Percentiles rank a stretch among this genome's conserved stretches.
Evolutionary conservation across 2,888 invertebrate genomes (phyloP).

Genomic region (Saturnia pavonia): DNA sequence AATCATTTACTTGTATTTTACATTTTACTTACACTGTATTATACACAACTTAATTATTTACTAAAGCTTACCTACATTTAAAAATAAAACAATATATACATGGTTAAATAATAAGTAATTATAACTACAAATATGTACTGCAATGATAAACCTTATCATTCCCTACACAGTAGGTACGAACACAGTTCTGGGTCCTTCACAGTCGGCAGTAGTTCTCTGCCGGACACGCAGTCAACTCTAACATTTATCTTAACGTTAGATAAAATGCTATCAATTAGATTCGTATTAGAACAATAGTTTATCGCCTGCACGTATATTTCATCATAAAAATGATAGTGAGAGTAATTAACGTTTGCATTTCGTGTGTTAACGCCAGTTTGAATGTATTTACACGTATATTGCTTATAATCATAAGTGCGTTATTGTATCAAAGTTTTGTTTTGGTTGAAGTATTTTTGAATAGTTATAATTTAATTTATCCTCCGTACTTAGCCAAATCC

Average conservation of each 20-base stretch:
- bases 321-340: conserved; percentile 46
- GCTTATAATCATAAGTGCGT: conserved; percentile 60
- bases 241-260: conserved; percentile 14
- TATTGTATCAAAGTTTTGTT: conserved; percentile 67
- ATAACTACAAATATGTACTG: neutral
- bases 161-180: neutral
- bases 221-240: neutral
- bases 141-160: neutral
- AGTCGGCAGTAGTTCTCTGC: neutral
- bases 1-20: too few species aligned
- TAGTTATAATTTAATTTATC: conserved; percentile 63
- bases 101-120: neutral
- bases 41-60: too few species aligned
- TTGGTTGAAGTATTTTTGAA: conserved; percentile 68
- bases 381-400: conserved; percentile 57
- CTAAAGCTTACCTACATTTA: neutral
- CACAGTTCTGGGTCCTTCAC: neutral
- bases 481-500: conserved; percentile 57
- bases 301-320: conserved; percentile 19
- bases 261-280: conserved; percentile 18
- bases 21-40: too few species aligned
- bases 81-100: neutral
- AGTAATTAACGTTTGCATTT: conserved; percentile 40
- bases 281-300: conserved; percentile 3
- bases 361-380: conserved; percentile 54